Conservation (phyloP, 2,888 invertebrate species). For the Lasius platythorax region DNA sequence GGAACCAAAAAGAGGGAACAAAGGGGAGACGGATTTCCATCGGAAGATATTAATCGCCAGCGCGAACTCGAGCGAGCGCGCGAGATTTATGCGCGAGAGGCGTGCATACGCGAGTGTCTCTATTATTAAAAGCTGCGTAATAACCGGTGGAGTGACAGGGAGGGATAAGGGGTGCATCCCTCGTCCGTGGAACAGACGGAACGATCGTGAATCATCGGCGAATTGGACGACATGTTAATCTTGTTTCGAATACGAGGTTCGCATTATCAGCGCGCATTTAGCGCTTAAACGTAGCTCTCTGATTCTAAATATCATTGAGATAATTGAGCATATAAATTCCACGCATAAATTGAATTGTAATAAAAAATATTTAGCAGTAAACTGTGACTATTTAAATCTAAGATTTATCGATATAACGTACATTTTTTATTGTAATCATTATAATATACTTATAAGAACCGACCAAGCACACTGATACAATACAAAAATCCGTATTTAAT, state of each 20-base stretch:
- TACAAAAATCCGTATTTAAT: not conserved
- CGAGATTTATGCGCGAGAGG: constrained; percentile 79
- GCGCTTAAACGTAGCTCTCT: constrained; percentile 24
- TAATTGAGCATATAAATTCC: not conserved
- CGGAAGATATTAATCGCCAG: constrained; percentile 71
- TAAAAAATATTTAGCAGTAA: not conserved
- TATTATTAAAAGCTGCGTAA: constrained; percentile 81
- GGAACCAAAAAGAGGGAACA: constrained; percentile 19
- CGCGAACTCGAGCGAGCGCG: constrained; percentile 69
- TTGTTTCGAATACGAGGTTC: constrained; percentile 72
- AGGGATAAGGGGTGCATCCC: constrained; percentile 69
- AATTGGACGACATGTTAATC: constrained; percentile 80
- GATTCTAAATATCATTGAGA: constrained; percentile 3
- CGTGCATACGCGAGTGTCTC: constrained; percentile 77
- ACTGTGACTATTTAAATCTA: not conserved
- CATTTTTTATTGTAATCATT: not conserved
- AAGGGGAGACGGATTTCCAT: constrained; percentile 66
- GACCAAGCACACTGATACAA: not conserved
- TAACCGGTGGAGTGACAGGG: constrained; percentile 67
- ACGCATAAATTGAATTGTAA: not conserved
- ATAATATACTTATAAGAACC: not conserved
- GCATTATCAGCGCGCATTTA: constrained; percentile 40
- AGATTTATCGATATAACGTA: not conserved
- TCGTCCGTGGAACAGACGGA: constrained; percentile 71
- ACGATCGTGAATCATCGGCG: constrained; percentile 78